A percentile compares a stretch with the other conserved stretches of the same genome.
Conservation (phyloP, 2,797 vertebrate species). For the Coregonus ussuriensis region DNA sequence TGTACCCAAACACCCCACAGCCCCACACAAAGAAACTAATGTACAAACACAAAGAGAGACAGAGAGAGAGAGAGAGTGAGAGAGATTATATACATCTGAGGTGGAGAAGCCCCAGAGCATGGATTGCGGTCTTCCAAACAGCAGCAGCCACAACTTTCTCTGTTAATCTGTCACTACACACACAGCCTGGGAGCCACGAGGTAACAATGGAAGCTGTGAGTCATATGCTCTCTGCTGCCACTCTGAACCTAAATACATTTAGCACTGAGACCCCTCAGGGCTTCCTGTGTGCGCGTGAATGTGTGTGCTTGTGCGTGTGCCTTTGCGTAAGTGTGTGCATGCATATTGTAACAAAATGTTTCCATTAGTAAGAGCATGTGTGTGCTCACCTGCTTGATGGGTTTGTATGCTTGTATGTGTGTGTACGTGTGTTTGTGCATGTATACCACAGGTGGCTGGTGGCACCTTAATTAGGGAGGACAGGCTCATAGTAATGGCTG, state of each 20-base stretch:
- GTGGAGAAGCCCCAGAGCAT: neutral
- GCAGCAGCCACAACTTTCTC: slow-evolving; percentile 39
- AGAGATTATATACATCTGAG: slow-evolving; percentile 21
- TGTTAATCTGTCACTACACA: slow-evolving; percentile 32
- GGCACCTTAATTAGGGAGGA: too few relatives aligned
- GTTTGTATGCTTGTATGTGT: slow-evolving; percentile 14
- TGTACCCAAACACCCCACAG: slow-evolving; percentile 28
- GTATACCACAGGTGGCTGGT: too few relatives aligned
- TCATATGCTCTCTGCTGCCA: slow-evolving; percentile 73
- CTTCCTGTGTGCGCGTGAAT: slow-evolving; percentile 68
- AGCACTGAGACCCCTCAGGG: slow-evolving; percentile 78
- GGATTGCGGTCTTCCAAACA: slow-evolving; percentile 46
- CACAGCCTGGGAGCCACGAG: slow-evolving; percentile 62
- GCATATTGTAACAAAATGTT: neutral
- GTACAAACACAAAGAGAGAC: slow-evolving; percentile 19
- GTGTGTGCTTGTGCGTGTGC: slow-evolving; percentile 31
- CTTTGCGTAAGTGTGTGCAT: neutral
- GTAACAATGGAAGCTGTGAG: slow-evolving; percentile 80
- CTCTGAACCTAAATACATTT: slow-evolving; percentile 78
- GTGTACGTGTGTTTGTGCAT: neutral
- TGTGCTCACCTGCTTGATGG: neutral
- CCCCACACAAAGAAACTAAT: neutral
- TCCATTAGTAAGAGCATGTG: neutral
- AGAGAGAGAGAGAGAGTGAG: slow-evolving; percentile 63
- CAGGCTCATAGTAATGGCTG: too few relatives aligned